phyloP scores from a whole-genome alignment of 2,113 vertebrate species.

The Anthoscopus minutus region DNA sequence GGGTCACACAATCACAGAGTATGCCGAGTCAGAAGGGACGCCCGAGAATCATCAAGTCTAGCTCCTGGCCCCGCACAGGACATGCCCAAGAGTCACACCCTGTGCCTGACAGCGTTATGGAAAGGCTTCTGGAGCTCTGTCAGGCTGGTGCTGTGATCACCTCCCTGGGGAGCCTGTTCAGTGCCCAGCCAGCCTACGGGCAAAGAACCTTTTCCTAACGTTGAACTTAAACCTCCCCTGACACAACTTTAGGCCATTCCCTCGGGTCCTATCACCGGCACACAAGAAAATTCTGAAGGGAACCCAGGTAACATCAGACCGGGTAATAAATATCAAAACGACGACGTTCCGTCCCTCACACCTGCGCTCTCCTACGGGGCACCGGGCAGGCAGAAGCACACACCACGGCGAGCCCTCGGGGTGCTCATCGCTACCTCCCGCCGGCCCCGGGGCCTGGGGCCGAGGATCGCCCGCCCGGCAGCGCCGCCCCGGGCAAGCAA shows the following conservation, averaged over 20 bases:
- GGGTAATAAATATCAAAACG: fast-evolving
- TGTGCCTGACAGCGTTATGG: fast-evolving
- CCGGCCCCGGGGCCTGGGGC: neutral
- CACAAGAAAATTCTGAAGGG: neutral
- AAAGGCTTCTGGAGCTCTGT: fast-evolving
- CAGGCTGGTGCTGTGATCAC: neutral
- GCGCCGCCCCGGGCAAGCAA: neutral
- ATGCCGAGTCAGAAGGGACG: fast-evolving
- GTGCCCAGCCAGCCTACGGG: fast-evolving
- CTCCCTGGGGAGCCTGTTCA: neutral
- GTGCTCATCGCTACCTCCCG: fast-evolving
- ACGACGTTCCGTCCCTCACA: fast-evolving
- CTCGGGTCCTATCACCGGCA: neutral
- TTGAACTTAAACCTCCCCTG: fast-evolving
- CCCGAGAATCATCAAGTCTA: fast-evolving
- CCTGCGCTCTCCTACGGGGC: fast-evolving
- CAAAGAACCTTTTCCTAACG: fast-evolving
- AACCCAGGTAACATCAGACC: neutral
- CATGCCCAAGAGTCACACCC: no score
- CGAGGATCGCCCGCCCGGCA: fast-evolving
- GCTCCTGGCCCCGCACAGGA: no score
- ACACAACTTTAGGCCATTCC: neutral
- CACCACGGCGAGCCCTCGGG: fast-evolving
- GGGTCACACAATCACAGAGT: neutral
- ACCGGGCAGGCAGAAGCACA: fast-evolving